Conservation (phyloP, 2,888 invertebrate genomes). For the Exocentrus adspersus region DNA sequence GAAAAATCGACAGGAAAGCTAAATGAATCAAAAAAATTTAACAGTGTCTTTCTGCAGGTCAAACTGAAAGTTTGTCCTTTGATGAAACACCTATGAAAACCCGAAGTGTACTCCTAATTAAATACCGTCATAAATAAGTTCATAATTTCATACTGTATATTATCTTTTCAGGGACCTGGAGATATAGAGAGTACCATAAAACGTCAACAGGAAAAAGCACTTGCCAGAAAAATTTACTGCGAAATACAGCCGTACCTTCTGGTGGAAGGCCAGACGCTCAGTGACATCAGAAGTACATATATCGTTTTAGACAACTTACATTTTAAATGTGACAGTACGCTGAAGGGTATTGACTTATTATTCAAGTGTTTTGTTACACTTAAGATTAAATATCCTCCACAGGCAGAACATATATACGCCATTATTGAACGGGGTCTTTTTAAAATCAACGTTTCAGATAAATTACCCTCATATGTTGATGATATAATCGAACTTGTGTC, state of each 20-base stretch:
- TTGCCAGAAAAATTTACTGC: neutral
- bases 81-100: no score
- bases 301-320: slow-evolving; percentile 17
- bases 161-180: neutral
- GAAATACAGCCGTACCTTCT: slow-evolving; percentile 18
- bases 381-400: slow-evolving; percentile 18
- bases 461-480: no score
- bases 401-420: slow-evolving; percentile 15
- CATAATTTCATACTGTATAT: no score
- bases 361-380: slow-evolving; percentile 12
- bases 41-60: no score
- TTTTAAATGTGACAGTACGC: slow-evolving; percentile 8
- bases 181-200: neutral
- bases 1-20: no score
- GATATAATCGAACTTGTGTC: no score
- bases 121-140: no score
- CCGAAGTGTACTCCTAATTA: no score
- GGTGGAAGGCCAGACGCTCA: slow-evolving; percentile 3
- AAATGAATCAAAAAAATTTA: no score
- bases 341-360: slow-evolving; percentile 12
- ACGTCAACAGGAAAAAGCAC: neutral
- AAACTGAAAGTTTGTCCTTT: no score
- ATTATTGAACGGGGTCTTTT: slow-evolving; percentile 15
- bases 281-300: neutral
- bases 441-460: slow-evolving; percentile 18